Evolutionary conservation across 2,113 vertebrate genomes (phyloP), one percentile per base, ranked within the genome.

Genomic region (Bubalus kerabau): DNA sequence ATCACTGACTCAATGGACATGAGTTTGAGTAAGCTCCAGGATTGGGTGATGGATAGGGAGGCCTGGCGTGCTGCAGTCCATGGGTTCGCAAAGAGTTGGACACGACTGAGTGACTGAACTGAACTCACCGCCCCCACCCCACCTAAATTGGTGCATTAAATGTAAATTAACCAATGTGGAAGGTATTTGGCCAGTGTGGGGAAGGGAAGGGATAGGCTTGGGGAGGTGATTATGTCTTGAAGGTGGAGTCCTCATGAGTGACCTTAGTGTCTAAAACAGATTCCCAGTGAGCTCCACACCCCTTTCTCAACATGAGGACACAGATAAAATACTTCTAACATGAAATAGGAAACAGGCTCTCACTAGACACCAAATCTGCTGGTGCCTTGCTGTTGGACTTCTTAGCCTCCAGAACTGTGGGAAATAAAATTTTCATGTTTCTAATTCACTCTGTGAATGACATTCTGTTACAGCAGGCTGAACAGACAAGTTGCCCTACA

Each of bases 61-160:
- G 30, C 1, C 30, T 17, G 30, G 62, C 7, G 1, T n/a, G 3
- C 30, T 32, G 30, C 15, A 8, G 30, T 64, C 7, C 30, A 8
- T 64, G 15, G 30, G 30, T 30, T 32, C 7, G 0, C 62, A 64
- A 64, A 32, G 62, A 17, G 62, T n/a, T 0, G 1, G 7, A 64
- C 30, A 64, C 0, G 15, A 64, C 30, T 64, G 30, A 17, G 30
- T 0, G 15, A 64, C 30, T 64, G 30, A 64, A 17, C 30, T 32
- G 62, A 71, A 71, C n/a, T 71, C 64, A 67, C 16, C 2, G 0
- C 4, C 16, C 32, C 4, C 7, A 4, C 1, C 2, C 32, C 2
- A 19, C n/a, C n/a, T 36, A 24, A 89, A 74, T 23, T 43, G 24
- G 8, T 56, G 50, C 26, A 23, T 54, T 56, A 43, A 89, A 30